A percentile compares a stretch with the other conserved stretches of the same genome.
These are phyloP conservation scores for Lacerta viridis DNA, from an alignment of 2,797 vertebrate genomes.

Conservation along the genomic window DNA sequence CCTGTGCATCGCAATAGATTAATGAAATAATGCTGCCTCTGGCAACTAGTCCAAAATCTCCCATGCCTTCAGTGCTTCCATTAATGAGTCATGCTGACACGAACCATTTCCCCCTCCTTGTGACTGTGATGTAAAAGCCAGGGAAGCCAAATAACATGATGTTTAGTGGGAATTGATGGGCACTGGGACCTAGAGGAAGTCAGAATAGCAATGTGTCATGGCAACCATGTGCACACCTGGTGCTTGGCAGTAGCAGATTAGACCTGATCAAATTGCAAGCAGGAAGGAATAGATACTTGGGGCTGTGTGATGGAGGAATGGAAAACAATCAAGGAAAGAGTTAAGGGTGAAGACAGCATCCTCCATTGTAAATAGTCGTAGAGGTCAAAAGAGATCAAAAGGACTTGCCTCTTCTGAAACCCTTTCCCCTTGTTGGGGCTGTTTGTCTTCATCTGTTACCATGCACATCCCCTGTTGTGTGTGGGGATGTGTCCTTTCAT, in stretches of 20 bases:
- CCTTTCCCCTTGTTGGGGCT: background rate
- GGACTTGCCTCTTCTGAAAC: background rate
- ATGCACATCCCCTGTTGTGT: background rate
- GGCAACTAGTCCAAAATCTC: background rate
- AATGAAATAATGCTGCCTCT: background rate
- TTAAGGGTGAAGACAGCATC: background rate
- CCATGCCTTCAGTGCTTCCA: background rate
- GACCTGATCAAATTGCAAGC: background rate
- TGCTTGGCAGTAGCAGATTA: background rate
- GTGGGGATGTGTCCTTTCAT: background rate
- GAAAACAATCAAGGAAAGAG: background rate
- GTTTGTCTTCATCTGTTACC: background rate
- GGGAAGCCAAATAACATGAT: background rate
- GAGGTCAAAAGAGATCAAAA: background rate
- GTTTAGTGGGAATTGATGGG: background rate
- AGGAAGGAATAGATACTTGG: background rate
- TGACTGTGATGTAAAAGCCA: background rate
- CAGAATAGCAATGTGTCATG: background rate
- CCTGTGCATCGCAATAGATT: background rate
- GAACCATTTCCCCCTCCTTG: background rate
- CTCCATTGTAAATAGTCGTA: background rate
- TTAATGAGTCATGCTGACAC: background rate
- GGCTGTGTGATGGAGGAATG: background rate
- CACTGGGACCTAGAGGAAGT: background rate
- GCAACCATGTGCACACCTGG: background rate